Evolutionary conservation across 2,113 vertebrate genomes (phyloP), one percentile per base, ranked within the genome.

Genomic region (Calyptommatus sinebrachiatus): DNA sequence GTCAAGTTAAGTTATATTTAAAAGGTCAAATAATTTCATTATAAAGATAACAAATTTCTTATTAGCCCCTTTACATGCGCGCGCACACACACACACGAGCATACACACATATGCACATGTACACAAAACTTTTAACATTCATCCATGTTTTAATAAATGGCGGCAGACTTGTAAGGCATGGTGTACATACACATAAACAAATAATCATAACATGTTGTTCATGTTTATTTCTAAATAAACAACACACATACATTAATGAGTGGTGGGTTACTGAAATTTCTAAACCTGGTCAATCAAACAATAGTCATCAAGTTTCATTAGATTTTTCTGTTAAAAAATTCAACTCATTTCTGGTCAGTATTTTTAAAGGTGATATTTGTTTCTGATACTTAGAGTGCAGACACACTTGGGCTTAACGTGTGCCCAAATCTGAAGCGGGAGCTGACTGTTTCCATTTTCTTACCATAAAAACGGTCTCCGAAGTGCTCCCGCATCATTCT

Each of bases 11-110:
- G 86, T 72, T 80, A 79, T 16, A 80, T 85, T 82, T 68, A 88
- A 90, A 82, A 88, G 87, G 48, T 12, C 67, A 89, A 79, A 57
- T 87, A 91, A 90, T 87, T 92, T 77, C 75, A 88, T 82, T 85
- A 86, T 85, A 88, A 91, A 78, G 63, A 81, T 57, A 57, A 70
- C 29, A 62, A 62, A 83, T 88, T 83, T 67, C 75, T 90, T 78
- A 87, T 84, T 83, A 60, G 35, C 48, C 41, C 68, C 24, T 28
- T 11, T n/a, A n/a, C n/a, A n/a, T n/a, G n/a, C n/a, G n/a, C n/a
- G n/a, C 8, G 35, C 48, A 5, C 35, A 41, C 35, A 41, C 35
- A 5, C 3, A 41, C 61, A 3, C 48, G 0, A 45, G 12, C 48
- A 50, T 14, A 50, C 2, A 9, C 8, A 8, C 48, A 57, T 57